Percentiles rank a stretch among this genome's conserved stretches.
phyloP scores from a whole-genome alignment of 2,888 invertebrate species.

The Lithophane semibrunnea region DNA sequence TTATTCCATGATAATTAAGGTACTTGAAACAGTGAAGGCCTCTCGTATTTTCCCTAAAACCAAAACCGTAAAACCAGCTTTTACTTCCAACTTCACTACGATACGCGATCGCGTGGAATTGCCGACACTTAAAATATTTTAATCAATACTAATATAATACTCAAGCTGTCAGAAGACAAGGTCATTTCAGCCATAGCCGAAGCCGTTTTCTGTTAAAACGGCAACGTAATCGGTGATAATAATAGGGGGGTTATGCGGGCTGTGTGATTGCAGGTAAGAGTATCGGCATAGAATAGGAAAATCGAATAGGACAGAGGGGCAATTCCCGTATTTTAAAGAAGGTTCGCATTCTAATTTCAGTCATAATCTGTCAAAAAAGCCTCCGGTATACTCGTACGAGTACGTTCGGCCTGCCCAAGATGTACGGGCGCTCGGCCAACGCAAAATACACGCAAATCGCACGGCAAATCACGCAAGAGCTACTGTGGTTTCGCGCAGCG shows the following conservation, averaged over 20 bases:
- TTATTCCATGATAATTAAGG: constrained; percentile 2
- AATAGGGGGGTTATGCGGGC: constrained; percentile 48
- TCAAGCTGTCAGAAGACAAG: constrained; percentile 63
- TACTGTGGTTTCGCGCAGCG: too few species aligned
- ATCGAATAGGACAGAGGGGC: background rate
- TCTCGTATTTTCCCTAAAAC: constrained; percentile 23
- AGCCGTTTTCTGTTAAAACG: constrained; percentile 57
- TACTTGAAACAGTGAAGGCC: constrained; percentile 24
- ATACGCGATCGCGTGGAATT: constrained; percentile 54
- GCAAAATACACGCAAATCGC: too few species aligned
- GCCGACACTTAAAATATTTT: constrained; percentile 61
- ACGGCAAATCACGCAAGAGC: too few species aligned
- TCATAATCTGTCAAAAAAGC: too few species aligned
- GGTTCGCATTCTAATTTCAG: too few species aligned
- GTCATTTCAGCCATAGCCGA: constrained; percentile 54
- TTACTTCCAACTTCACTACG: constrained; percentile 46
- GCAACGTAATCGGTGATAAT: constrained; percentile 65
- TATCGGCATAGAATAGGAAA: constrained; percentile 35
- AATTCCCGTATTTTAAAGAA: too few species aligned
- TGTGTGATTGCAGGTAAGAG: constrained; percentile 55
- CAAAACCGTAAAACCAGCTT: constrained; percentile 43
- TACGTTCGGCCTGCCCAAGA: too few species aligned
- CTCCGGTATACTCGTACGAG: too few species aligned
- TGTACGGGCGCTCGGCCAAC: too few species aligned
- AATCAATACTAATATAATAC: constrained; percentile 64